Conservation (phyloP, 2,888 invertebrate genomes). For the Craniophora ligustri region DNA sequence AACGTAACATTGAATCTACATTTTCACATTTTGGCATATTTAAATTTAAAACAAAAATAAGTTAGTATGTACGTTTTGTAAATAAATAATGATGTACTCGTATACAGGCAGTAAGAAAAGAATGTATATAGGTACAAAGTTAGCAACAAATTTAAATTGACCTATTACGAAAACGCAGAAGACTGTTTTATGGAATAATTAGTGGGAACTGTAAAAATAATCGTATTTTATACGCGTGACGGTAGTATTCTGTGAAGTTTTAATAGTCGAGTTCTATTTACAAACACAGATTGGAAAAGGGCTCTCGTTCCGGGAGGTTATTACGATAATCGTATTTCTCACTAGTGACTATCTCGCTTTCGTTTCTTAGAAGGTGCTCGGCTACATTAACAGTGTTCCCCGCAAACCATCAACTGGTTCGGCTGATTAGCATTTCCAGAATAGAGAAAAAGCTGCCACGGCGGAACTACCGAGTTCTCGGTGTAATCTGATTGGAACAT, state of each 20-base stretch:
- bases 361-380: slow-evolving; percentile 83
- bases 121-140: not conserved
- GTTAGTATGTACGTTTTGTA: no score
- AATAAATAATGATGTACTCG: not conserved
- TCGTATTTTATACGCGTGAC: slow-evolving; percentile 20
- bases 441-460: slow-evolving; percentile 71
- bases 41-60: not conserved
- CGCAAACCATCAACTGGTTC: slow-evolving; percentile 83
- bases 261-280: slow-evolving; percentile 64
- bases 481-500: slow-evolving; percentile 17
- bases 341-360: slow-evolving; percentile 84
- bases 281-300: slow-evolving; percentile 76
- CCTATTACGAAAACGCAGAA: slow-evolving; percentile 3
- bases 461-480: slow-evolving; percentile 16
- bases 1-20: slow-evolving; percentile 6
- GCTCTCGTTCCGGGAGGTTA: slow-evolving; percentile 81
- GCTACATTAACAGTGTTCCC: slow-evolving; percentile 70
- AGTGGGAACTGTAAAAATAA: slow-evolving; percentile 15
- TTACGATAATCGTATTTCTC: slow-evolving; percentile 86
- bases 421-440: slow-evolving; percentile 84
- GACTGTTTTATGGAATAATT: slow-evolving; percentile 20
- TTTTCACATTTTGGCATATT: not conserved
- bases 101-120: no score
- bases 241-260: slow-evolving; percentile 53
- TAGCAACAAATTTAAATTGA: not conserved